Percentiles rank a stretch among this genome's conserved stretches.
These are phyloP conservation scores for Syngnathoides biaculeatus DNA, from an alignment of 2,113 vertebrate species.

Conservation along the genomic window DNA sequence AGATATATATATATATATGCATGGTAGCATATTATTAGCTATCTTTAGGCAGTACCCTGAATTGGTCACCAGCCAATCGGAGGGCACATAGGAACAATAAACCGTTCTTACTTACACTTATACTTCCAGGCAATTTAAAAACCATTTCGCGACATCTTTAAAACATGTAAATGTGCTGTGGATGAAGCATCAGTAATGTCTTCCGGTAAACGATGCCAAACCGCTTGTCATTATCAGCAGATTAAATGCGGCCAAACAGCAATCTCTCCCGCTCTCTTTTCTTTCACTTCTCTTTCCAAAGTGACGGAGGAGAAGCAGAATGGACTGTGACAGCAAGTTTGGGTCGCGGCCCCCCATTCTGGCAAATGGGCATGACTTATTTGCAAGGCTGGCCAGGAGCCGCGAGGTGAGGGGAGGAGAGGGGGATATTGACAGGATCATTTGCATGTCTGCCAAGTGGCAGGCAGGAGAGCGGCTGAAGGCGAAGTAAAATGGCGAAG, in stretches of 20 bases:
- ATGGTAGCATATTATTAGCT: no score
- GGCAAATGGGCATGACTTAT: constrained; percentile 58
- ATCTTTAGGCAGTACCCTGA: no score
- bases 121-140: no score
- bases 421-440: constrained; percentile 57
- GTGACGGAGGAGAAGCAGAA: constrained; percentile 56
- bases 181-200: constrained; percentile 32
- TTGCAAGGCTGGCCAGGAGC: constrained; percentile 45
- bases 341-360: constrained; percentile 65
- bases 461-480: constrained; percentile 43
- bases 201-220: constrained; percentile 43
- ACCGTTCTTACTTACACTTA: no score
- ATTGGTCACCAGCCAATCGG: no score
- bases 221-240: constrained; percentile 38
- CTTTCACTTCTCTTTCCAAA: constrained; percentile 40
- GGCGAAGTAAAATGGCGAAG: constrained; percentile 40
- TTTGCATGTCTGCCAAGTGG: constrained; percentile 68
- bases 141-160: not conserved
- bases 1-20: no score
- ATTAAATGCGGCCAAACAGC: constrained; percentile 41
- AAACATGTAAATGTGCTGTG: constrained; percentile 4
- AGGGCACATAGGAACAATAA: no score
- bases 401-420: constrained; percentile 11
- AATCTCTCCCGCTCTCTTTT: constrained; percentile 18
- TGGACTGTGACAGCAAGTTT: constrained; percentile 61